phyloP scores from a whole-genome alignment of 2,113 vertebrate genomes.

The Lagenorhynchus albirostris region DNA sequence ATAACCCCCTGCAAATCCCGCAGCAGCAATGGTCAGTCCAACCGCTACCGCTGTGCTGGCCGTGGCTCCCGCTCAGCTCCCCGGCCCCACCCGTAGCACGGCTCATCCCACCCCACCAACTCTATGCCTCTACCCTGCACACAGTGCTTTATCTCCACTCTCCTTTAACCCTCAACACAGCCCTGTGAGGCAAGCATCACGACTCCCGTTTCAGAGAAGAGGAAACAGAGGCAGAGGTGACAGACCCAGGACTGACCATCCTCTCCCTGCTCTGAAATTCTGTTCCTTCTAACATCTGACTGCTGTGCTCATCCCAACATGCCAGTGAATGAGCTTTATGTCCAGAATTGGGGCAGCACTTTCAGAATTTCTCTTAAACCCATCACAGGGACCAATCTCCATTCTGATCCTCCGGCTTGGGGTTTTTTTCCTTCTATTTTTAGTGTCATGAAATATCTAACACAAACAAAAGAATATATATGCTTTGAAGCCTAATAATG shows the following conservation, averaged over 20 bases:
- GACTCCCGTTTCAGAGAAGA: background rate
- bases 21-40: no score
- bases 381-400: background rate
- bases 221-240: background rate
- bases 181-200: fast-evolving
- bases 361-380: background rate
- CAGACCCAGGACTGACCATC: background rate
- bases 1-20: no score
- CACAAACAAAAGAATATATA: background rate
- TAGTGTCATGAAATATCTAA: background rate
- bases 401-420: background rate
- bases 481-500: background rate
- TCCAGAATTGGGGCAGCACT: background rate
- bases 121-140: no score
- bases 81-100: no score
- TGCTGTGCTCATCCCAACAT: fast-evolving
- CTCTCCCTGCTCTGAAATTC: background rate
- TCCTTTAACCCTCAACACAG: fast-evolving
- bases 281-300: fast-evolving
- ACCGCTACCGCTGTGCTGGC: no score
- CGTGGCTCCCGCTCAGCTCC: no score
- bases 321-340: background rate
- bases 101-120: no score
- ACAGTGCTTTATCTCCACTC: background rate
- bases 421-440: background rate